Base-by-base conservation (phyloP, 2,113 vertebrate species). In the Pseudorectes ferrugineus region DNA sequence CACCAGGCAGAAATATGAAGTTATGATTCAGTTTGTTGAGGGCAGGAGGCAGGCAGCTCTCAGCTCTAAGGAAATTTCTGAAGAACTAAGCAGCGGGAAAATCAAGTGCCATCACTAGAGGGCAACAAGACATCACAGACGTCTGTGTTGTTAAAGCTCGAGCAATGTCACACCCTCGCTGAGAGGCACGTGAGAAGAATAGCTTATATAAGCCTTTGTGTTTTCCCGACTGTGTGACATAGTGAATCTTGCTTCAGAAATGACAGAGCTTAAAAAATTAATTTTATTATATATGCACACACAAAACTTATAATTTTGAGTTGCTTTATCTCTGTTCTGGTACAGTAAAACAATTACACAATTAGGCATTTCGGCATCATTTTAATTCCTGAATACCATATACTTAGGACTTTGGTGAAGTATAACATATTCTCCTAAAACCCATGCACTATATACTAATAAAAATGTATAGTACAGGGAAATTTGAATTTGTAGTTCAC, bases 101-200 rank as follows among this genome's bases (percentile, higher is more conserved):
- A 80, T 9, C 12, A 70, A 88, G 5, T 14, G 20, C 4, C 10
- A 23, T 63, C 96, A 62, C 94, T 93, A 96, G 96, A 12, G 95
- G 96, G 96, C 95, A 94, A 75, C 66, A 80, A 71, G 84, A n/a
- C 65, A 74, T 67, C 55, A 26, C 51, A 71, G 67, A 57, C 7
- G 4, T 20, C 1, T 29, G 11, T 6, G 16, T 1, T 59, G n/a
- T 14, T 66, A 6, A 26, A 66, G 29, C 12, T 7, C 5, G 5
- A 36, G 42, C 35, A 14, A 2, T 14, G 35, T 70, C 28, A 40
- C 57, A 52, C 3, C 26, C 33, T 63, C 11, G 0, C 45, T 12
- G n/a, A 49, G 52, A n/a, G 22, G 9, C 17, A 4, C 14, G 31
- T 28, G 33, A 52, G n/a, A 85, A 51, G 36, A 79, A 5, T 15